These are phyloP conservation scores for Rhadinocentrus ornatus DNA, from an alignment of 2,797 vertebrate species.

Conservation along the genomic window DNA sequence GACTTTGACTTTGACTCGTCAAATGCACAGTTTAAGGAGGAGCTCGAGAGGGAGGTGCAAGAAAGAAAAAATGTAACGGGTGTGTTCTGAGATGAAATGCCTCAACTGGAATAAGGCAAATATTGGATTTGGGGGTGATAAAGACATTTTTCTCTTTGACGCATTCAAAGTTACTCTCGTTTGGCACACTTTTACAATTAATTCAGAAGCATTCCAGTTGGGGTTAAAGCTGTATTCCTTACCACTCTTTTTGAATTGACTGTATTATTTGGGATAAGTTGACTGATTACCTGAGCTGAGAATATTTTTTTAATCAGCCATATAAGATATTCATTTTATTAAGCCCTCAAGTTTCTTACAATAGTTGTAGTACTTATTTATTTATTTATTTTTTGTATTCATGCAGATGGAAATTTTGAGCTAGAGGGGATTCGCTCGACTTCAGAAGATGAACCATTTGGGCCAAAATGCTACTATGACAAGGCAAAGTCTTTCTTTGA, in stretches of 20 bases:
- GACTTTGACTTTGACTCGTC: slow-evolving; percentile 99
- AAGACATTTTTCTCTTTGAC: not conserved
- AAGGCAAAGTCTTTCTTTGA: slow-evolving; percentile 97
- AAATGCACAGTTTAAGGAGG: slow-evolving; percentile 96
- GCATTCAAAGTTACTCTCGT: too few relatives aligned
- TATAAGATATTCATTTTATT: not conserved
- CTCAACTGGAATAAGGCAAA: not conserved
- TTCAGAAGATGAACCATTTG: slow-evolving; percentile 82
- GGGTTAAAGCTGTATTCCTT: too few relatives aligned
- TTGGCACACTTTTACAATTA: too few relatives aligned
- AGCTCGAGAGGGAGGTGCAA: slow-evolving; percentile 89
- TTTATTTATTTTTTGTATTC: not conserved
- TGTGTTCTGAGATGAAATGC: slow-evolving; percentile 56
- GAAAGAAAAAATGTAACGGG: slow-evolving; percentile 88
- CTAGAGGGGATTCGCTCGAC: slow-evolving; percentile 76
- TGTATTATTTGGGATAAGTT: too few relatives aligned
- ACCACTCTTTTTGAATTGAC: too few relatives aligned
- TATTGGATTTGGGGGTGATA: not conserved
- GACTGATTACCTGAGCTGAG: too few relatives aligned
- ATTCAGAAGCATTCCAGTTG: too few relatives aligned
- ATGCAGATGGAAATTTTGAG: slow-evolving; percentile 65
- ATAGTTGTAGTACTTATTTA: not conserved
- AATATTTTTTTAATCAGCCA: too few relatives aligned
- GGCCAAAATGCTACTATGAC: slow-evolving; percentile 94
- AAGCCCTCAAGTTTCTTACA: not conserved